Evolutionary conservation across 2,797 vertebrate genomes (phyloP), one percentile per base, ranked within the genome.

Genomic region (Rhincodon typus): DNA sequence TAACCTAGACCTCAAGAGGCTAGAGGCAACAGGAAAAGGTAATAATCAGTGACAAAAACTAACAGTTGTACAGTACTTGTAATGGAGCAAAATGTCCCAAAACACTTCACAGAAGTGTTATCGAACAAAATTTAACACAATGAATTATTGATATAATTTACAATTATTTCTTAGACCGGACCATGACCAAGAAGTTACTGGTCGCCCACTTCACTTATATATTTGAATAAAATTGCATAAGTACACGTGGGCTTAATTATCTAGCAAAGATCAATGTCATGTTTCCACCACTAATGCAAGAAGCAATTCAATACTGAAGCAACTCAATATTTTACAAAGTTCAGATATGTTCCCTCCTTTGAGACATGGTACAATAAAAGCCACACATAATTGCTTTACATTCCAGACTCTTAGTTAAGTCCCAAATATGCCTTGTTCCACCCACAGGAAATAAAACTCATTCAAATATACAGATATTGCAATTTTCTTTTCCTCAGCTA

Each of bases 401-500:
- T 57, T 62, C 53, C 4, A 62, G 87, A 19, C 53, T 90, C 53
- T 90, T n/a, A 69, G 27, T 93, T 93, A 93, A 93, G 90, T 93
- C 90, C 66, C 90, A 67, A 38, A 69, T 69, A 42, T 93, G 69
- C 66, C 25, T 66, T 27, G n/a, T 93, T 95, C 70, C 94, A 53
- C 70, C 94, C 30, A 50, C 46, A 69, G 90, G 46, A 74, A 53
- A 94, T 72, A 74, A 34, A 53, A 74, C 74, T 95, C 69, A 74
- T 77, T 77, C 67, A 95, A 42, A 50, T 53, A 17, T 77, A n/a
- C 25, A 30, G 94, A 74, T 5, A 4, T 72, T 53, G 7, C 42
- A 95, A 95, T 95, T 74, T 72, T 77, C 46, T 74, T 94, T 94
- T 94, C n/a, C 67, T 74, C 15, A n/a, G 94, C 69, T 50, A 95